These are phyloP conservation scores for Arctocebus calabarensis DNA, from an alignment of 2,797 vertebrate genomes.

Conservation along the genomic window DNA sequence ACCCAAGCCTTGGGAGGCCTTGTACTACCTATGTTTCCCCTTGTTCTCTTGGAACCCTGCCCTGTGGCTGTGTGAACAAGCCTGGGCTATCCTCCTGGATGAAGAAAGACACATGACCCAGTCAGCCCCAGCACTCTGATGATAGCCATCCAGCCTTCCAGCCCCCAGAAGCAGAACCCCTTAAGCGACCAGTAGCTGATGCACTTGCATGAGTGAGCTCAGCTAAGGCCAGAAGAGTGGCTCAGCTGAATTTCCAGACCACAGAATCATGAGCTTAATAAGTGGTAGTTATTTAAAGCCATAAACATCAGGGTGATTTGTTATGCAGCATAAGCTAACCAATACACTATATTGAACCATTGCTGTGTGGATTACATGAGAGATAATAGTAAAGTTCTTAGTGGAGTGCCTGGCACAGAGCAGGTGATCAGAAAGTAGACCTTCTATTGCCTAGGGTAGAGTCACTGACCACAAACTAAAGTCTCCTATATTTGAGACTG, in stretches of 20 bases:
- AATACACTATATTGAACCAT: background rate
- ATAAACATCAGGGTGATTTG: conserved; percentile 2
- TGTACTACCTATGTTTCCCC: background rate
- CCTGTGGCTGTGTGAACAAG: conserved; percentile 67
- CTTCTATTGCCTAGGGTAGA: background rate
- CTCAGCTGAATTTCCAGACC: background rate
- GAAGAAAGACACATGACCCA: conserved; percentile 59
- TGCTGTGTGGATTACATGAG: background rate
- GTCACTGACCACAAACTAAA: background rate
- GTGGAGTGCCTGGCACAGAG: background rate
- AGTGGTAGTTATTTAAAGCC: background rate
- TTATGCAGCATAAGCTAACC: conserved; percentile 70
- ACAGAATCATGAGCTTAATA: background rate
- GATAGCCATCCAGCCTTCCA: conserved; percentile 37
- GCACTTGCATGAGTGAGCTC: background rate
- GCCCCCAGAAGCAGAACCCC: conserved; percentile 59
- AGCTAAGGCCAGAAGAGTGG: background rate
- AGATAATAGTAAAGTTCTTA: background rate
- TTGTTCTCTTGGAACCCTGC: conserved; percentile 63
- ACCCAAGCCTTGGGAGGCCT: conserved; percentile 25
- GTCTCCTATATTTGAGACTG: background rate
- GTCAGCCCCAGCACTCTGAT: conserved; percentile 38
- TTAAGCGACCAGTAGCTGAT: conserved; percentile 46
- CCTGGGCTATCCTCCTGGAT: conserved; percentile 27
- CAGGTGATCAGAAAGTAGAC: background rate